Conservation (phyloP, 64 coral and sea anemone species). For the Exaiptasia diaphana region DNA sequence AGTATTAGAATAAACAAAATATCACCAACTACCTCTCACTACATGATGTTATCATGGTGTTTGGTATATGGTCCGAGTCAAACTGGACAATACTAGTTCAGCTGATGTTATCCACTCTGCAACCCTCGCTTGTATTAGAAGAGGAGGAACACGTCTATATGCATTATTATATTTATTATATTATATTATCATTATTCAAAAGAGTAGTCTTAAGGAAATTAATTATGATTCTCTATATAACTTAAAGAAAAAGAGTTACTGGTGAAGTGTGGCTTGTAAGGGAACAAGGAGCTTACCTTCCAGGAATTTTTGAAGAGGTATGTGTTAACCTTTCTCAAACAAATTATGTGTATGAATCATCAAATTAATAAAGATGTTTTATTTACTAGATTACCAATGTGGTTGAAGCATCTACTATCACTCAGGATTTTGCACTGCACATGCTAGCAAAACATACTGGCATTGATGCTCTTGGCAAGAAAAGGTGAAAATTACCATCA, state of each 20-base stretch:
- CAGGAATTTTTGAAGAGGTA: slow-evolving; percentile 89
- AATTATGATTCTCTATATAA: too few species aligned
- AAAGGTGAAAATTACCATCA: slow-evolving; percentile 43
- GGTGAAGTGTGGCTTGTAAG: slow-evolving; percentile 88
- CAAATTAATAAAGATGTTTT: not conserved
- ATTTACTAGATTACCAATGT: slow-evolving; percentile 50
- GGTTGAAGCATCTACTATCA: slow-evolving; percentile 66
- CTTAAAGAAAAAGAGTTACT: slow-evolving; percentile 86
- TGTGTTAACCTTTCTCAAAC: too few species aligned
- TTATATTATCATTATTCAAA: too few species aligned
- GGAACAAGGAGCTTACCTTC: slow-evolving; percentile 79
- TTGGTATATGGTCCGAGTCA: too few species aligned
- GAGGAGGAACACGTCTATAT: too few species aligned
- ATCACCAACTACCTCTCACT: too few species aligned
- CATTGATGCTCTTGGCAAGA: slow-evolving; percentile 80
- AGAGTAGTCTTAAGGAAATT: too few species aligned
- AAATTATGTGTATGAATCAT: not conserved
- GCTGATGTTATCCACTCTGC: too few species aligned
- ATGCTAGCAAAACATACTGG: slow-evolving; percentile 77
- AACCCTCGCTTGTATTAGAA: too few species aligned
- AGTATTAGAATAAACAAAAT: not conserved
- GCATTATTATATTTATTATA: too few species aligned
- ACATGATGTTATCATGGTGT: too few species aligned
- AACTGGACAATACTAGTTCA: too few species aligned
- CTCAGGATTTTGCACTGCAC: slow-evolving; percentile 74